Base-by-base conservation (phyloP, 2,888 invertebrate species). In the Caenorhabditis angaria region DNA sequence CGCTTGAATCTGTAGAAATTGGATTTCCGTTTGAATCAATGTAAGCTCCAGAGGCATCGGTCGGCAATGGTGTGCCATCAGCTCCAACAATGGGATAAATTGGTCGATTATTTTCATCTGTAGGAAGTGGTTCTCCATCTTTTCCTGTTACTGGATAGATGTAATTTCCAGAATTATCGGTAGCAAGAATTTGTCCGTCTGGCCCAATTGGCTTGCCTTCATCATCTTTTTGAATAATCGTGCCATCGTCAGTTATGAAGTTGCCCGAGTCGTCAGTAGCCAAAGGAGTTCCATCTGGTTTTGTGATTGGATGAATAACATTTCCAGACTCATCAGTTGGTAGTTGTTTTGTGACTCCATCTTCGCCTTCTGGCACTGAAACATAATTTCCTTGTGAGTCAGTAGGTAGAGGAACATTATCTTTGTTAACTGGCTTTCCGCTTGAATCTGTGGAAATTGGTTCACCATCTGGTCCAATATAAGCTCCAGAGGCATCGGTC, bases 371-470 rank as follows among this genome's bases (percentile, higher is more conserved):
- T 28, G 70, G 70, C 1, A 70, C 25, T 6, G 53, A 0, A 12
- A 70, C 66, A 53, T 32, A 69, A 12, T 56, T 63, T 69, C 77
- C 77, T 22, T 53, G 10, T 8, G 61, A 35, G 27, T 77, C 71
- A n/a, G 77, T 77, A 53, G 72, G 77, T 35, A 77, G 61, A 41
- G 70, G 70, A 2, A 61, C 61, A 65, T 73, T 73, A 61, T 81
- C 79, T 22, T 76, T 75, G 3, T 75, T 61, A 25, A 72, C 29
- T 27, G 81, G 72, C 48, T 61, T 66, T 32, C 74, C 71, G 41
- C 51, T 60, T 18, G 71, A 47, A 61, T 78, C 79, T 0, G 75
- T 77, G 12, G 75, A 55, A 28, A 75, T 53, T 6, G 70, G 67
- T 22, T 35, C 22, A 41, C 76, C 76, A 56, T 75, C 72, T n/a